Conservation (phyloP, 2,113 vertebrate species). For the Cariama cristata region DNA sequence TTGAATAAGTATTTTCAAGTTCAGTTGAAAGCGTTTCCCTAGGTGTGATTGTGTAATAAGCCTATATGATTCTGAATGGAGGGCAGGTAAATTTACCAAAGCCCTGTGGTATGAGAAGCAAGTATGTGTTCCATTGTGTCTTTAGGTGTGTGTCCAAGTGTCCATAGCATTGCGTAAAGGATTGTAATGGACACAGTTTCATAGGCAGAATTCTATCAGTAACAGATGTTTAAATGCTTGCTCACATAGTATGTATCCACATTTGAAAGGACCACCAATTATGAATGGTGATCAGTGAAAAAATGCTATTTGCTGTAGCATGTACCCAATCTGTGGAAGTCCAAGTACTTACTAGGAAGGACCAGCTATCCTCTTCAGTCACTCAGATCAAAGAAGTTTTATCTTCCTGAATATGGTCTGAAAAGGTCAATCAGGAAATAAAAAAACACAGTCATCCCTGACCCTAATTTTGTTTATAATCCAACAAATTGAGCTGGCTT, state of each 20-base stretch:
- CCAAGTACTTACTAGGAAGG: neutral
- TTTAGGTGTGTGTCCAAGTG: neutral
- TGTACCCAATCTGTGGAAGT: neutral
- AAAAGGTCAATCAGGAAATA: neutral
- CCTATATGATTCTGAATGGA: neutral
- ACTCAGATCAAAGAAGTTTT: neutral
- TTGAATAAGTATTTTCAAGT: neutral
- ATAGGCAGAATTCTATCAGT: neutral
- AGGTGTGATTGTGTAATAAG: neutral
- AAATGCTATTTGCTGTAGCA: neutral
- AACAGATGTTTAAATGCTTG: neutral
- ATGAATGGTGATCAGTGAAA: neutral
- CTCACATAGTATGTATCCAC: neutral
- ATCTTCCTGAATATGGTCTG: neutral
- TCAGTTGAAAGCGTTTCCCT: neutral
- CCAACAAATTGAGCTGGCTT: neutral
- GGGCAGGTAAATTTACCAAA: neutral
- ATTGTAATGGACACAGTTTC: neutral
- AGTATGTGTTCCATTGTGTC: rapidly evolving
- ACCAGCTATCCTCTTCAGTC: neutral
- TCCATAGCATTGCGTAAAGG: neutral
- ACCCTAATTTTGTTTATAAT: neutral
- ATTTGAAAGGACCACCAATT: neutral
- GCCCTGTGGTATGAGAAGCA: neutral
- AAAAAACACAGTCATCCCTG: rapidly evolving